Base-by-base conservation (phyloP, 2,797 vertebrate genomes). In the Cryptoprocta ferox region DNA sequence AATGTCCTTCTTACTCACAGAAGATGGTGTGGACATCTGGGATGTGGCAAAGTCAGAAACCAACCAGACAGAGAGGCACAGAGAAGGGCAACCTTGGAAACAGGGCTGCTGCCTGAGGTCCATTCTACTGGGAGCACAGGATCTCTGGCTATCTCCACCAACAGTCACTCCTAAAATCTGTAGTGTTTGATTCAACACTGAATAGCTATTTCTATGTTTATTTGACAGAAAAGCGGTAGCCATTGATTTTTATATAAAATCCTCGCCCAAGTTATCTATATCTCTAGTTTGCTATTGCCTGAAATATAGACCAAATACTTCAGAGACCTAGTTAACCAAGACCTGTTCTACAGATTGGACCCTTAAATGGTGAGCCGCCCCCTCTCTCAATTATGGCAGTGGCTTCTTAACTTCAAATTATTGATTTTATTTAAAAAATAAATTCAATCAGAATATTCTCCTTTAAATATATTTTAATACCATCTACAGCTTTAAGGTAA, bases 181-280 rank as follows among this genome's bases (percentile, higher is more conserved):
- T n/a, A 59, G 30, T 3, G 18, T 19, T 18, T 82, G n/a, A 71
- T 56, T 35, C 82, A 92, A 50, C 21, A 50, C 21, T 15, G 37
- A 80, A 68, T 89, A 84, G n/a, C 9, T 14, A 24, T 28, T 76
- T 79, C 28, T 78, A 45, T 10, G 42, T 9, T 75, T 81, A 90
- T 59, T 89, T 91, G 37, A 76, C 56, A 66, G 73, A 65, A 90
- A 94, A 96, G 7, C 35, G 32, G 39, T 14, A 78, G n/a, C 18
- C 9, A 19, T 94, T 84, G 15, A 82, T 45, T 94, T 87, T 92
- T 88, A 75, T 30, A 56, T 8, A 56, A 75, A 93, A 89, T 94
- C 9, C 1, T 63, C 18, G 16, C 18, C 37, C 6, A 89, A 76
- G n/a, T 93, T 78, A 85, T 94, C 32, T 76, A 65, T 73, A 73